Conservation (phyloP, 2,113 vertebrate species). For the Macroglossus sobrinus region DNA sequence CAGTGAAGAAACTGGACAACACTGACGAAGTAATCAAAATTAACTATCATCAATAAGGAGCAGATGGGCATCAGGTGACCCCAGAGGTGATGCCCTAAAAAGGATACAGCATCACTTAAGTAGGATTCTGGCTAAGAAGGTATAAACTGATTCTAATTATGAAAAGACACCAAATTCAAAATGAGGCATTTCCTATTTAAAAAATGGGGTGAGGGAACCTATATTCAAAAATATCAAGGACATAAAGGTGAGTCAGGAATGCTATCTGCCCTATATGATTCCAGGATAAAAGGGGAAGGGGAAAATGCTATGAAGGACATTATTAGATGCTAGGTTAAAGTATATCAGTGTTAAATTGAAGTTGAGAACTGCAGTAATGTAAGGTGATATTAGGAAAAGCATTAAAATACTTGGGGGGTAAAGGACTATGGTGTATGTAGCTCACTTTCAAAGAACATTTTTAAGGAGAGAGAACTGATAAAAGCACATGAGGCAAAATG, state of each 20-base stretch:
- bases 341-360: neutral
- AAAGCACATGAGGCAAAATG: neutral
- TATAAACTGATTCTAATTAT: neutral
- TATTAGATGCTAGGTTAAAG: neutral
- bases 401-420: neutral
- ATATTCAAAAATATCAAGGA: neutral
- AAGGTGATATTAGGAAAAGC: neutral
- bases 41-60: neutral
- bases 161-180: conserved; percentile 26
- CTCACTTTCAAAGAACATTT: neutral
- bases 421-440: neutral
- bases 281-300: neutral
- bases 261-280: neutral
- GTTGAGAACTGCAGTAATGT: neutral
- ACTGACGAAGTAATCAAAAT: neutral
- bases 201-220: neutral
- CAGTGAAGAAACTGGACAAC: neutral
- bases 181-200: neutral
- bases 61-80: neutral
- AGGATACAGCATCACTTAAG: neutral
- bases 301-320: neutral
- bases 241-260: neutral
- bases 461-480: neutral
- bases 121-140: neutral
- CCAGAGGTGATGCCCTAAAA: neutral